Conservation (phyloP, 2,797 vertebrate species). For the Hemitrygon akajei region DNA sequence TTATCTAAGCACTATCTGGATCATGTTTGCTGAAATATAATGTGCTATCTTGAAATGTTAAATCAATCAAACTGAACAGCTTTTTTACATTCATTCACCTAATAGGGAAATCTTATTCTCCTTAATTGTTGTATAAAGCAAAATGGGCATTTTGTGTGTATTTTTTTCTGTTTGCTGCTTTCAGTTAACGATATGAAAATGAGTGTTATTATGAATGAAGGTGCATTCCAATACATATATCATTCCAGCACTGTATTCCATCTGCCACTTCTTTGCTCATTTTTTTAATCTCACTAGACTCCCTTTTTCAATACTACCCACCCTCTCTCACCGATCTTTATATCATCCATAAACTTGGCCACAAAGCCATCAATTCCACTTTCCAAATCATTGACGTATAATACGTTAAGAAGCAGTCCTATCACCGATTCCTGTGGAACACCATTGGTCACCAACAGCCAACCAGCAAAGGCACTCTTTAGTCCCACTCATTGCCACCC, state of each 20-base stretch:
- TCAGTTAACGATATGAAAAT: background rate
- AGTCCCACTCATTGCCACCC: too few relatives aligned
- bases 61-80: background rate
- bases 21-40: background rate
- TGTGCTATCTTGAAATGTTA: background rate
- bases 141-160: background rate
- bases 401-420: too few relatives aligned
- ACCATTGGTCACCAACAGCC: too few relatives aligned
- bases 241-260: background rate
- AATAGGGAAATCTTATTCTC: background rate
- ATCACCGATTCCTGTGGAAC: too few relatives aligned
- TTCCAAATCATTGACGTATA: too few relatives aligned
- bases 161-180: background rate
- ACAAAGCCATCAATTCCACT: too few relatives aligned
- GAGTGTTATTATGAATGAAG: background rate
- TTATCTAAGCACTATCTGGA: background rate
- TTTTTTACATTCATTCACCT: background rate
- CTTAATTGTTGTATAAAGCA: background rate
- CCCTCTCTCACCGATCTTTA: too few relatives aligned
- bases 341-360: too few relatives aligned
- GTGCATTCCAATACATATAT: background rate
- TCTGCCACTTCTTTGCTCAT: background rate
- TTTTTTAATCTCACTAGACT: too few relatives aligned
- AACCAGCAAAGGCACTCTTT: too few relatives aligned
- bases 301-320: too few relatives aligned